Evolutionary conservation across 2,888 invertebrate genomes (phyloP).

Genomic region (Melanotus villosus): DNA sequence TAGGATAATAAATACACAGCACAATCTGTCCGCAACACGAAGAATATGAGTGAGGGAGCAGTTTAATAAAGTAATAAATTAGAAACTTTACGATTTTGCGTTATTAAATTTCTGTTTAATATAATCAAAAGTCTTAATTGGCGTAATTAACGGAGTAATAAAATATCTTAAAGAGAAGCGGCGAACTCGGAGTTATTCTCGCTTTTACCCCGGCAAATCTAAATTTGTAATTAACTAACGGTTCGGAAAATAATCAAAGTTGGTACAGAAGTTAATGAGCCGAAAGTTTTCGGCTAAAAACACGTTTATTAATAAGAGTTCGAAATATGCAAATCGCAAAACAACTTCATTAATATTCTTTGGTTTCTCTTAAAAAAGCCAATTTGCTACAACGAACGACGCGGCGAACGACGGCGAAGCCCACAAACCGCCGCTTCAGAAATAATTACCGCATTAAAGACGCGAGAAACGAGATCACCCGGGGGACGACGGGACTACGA

Average conservation of each 20-base stretch:
- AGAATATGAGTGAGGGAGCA: slow-evolving; percentile 5
- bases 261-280: slow-evolving; percentile 62
- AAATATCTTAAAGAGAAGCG: slow-evolving; percentile 63
- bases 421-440: slow-evolving; percentile 42
- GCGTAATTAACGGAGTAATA: slow-evolving; percentile 61
- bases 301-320: slow-evolving; percentile 58
- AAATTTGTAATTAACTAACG: slow-evolving; percentile 67
- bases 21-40: background rate
- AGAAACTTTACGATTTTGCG: slow-evolving; percentile 60
- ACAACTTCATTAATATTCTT: slow-evolving; percentile 67
- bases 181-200: slow-evolving; percentile 52
- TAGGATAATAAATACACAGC: background rate
- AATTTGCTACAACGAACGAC: slow-evolving; percentile 54
- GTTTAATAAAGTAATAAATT: slow-evolving; percentile 53
- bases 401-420: slow-evolving; percentile 42
- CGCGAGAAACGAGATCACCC: slow-evolving; percentile 41
- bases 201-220: slow-evolving; percentile 50
- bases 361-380: slow-evolving; percentile 58
- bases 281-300: slow-evolving; percentile 60
- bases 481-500: slow-evolving; percentile 10
- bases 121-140: slow-evolving; percentile 58
- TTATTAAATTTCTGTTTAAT: slow-evolving; percentile 63
- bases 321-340: slow-evolving; percentile 66
- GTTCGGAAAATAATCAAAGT: slow-evolving; percentile 68
- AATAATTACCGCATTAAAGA: slow-evolving; percentile 49